Evolutionary conservation across 2,888 invertebrate genomes (phyloP).

Genomic region (Magallana nippona): DNA sequence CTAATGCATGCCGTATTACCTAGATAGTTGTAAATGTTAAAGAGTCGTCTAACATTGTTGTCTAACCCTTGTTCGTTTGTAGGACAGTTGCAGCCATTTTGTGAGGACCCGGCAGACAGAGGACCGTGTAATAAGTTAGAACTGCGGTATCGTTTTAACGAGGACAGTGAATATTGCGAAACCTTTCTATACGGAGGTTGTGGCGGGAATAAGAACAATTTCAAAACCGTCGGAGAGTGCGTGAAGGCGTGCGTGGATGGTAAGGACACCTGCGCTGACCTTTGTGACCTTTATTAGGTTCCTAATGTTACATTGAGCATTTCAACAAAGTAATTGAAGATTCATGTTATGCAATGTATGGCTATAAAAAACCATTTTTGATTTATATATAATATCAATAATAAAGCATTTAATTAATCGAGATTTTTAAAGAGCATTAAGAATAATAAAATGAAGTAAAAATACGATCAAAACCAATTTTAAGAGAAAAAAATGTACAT

Average conservation of each 20-base stretch:
- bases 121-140: constrained; percentile 42
- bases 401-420: not conserved
- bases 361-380: too few species aligned
- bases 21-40: too few species aligned
- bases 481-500: too few species aligned
- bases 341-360: too few species aligned
- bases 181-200: constrained; percentile 39
- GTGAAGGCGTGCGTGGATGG: constrained; percentile 40
- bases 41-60: too few species aligned
- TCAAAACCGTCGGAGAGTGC: constrained; percentile 36
- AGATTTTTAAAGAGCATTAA: not conserved
- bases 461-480: too few species aligned
- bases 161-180: constrained; percentile 37
- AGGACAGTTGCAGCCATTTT: constrained; percentile 40
- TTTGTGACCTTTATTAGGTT: not conserved
- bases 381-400: not conserved
- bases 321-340: too few species aligned
- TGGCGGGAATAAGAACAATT: constrained; percentile 36
- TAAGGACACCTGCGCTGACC: not conserved
- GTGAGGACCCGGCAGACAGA: constrained; percentile 32
- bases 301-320: too few species aligned
- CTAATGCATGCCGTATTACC: too few species aligned
- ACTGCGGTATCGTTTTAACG: constrained; percentile 34
- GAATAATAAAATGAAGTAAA: too few species aligned
- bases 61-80: constrained; percentile 21